Base-by-base conservation (phyloP, 2,113 vertebrate species). In the Erinaceus europaeus region DNA sequence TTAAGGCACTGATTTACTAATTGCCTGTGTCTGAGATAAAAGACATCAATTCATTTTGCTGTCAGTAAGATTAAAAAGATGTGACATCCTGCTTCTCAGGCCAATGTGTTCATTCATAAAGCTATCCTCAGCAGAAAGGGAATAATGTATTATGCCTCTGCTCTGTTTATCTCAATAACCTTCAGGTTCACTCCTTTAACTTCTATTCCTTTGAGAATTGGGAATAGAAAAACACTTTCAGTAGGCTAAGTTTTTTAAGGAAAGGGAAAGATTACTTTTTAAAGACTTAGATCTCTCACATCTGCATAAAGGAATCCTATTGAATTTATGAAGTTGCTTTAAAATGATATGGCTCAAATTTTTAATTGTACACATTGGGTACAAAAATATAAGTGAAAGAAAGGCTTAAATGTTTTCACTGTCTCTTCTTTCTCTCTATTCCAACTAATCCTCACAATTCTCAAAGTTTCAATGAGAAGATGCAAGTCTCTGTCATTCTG, bases 1-100 rank as follows among this genome's bases (percentile, higher is more conserved):
- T 55, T 40, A 90, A 92, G 27, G 78, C 68, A 92, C 55, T 84
- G 55, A n/a, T 44, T 90, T 93, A 89, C 44, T 40, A 87, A 89
- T 65, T 73, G n/a, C 36, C 12, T 79, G 65, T 29, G 32, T 86
- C 68, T 82, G 78, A 89, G 44, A 92, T 48, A 82, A 79, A 90
- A 89, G 53, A 82, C 46, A 69, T 52, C 67, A 83, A 61, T 85
- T 82, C 40, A 89, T 82, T 77, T 84, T 81, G 32, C 77, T 71
- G 53, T 91, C 62, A 88, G 52, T 65, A 79, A 90, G 38, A 79
- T 84, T 69, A 32, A 65, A 87, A 91, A 81, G 73, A 76, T 14
- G 34, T 23, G 61, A 48, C 14, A 8, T 67, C 74, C 18, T 25
- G 50, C 62, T 89, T 78, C 69, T 81, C 13, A 1, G 61, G 48